A percentile compares a stretch with the other conserved stretches of the same genome.
These are phyloP conservation scores for Meloidogyne hapla DNA, from an alignment of 1,140 invertebrate species.

Conservation along the genomic window DNA sequence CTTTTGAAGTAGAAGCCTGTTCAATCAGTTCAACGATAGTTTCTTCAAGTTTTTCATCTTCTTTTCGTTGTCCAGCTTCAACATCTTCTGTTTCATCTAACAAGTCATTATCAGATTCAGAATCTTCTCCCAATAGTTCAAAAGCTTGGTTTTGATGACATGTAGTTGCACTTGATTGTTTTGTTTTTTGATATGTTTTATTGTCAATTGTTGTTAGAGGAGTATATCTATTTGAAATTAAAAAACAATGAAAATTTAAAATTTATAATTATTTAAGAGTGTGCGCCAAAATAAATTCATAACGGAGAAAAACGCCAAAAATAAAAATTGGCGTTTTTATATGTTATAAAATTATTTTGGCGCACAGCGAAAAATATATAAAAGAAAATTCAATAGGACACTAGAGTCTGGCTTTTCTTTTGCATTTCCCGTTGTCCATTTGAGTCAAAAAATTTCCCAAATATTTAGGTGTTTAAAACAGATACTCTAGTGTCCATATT, in stretches of 20 bases:
- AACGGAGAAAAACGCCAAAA: no score
- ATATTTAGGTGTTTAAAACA: background rate
- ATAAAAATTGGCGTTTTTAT: no score
- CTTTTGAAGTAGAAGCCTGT: no score
- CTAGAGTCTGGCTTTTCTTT: no score
- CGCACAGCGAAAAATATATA: no score
- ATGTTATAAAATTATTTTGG: no score
- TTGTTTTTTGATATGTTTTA: background rate
- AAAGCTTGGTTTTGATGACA: background rate
- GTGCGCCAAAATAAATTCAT: no score
- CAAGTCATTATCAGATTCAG: background rate
- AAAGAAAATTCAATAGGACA: no score
- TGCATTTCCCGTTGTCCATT: background rate
- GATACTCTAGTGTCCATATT: background rate
- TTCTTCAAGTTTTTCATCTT: background rate
- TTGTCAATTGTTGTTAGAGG: conserved; percentile 25
- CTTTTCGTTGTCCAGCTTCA: no score
- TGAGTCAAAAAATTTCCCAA: background rate
- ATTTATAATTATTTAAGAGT: no score
- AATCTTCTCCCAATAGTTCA: background rate
- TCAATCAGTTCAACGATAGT: no score
- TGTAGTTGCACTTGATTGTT: background rate
- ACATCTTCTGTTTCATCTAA: background rate
- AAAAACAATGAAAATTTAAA: background rate
- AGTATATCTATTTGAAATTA: conserved; percentile 8